Percentiles rank a stretch among this genome's conserved stretches.
Evolutionary conservation across 2,888 invertebrate genomes (phyloP).

Genomic region (Tenodera sinensis): DNA sequence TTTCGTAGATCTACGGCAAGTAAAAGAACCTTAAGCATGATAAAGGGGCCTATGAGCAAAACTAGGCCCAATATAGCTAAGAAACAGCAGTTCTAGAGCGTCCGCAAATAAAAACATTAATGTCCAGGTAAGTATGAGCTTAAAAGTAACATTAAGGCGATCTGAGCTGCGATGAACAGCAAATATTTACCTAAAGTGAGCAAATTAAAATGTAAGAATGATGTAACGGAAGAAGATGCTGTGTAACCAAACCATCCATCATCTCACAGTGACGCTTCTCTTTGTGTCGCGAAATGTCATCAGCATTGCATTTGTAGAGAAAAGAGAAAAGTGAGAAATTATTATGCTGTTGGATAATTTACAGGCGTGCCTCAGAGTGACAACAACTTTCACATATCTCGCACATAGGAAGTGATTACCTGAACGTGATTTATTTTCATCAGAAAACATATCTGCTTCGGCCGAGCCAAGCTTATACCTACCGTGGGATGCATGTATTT

Average conservation of each 20-base stretch:
- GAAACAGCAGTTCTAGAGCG: no score
- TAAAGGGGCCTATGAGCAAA: no score
- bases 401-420: background rate
- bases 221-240: background rate
- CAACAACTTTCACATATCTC: background rate
- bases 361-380: background rate
- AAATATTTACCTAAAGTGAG: background rate
- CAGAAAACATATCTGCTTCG: background rate
- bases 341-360: background rate
- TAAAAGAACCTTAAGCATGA: no score
- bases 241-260: background rate
- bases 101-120: no score
- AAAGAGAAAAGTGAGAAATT: background rate
- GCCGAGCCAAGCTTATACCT: background rate
- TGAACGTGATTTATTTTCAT: background rate
- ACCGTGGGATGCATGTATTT: background rate
- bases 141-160: no score
- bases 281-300: background rate
- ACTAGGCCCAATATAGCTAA: no score
- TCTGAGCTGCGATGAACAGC: no score
- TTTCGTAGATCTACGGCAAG: no score
- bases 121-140: no score
- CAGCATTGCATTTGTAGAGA: background rate
- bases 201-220: background rate
- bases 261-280: background rate